phyloP scores from a whole-genome alignment of 2,888 invertebrate genomes.

The Laothoe populi region DNA sequence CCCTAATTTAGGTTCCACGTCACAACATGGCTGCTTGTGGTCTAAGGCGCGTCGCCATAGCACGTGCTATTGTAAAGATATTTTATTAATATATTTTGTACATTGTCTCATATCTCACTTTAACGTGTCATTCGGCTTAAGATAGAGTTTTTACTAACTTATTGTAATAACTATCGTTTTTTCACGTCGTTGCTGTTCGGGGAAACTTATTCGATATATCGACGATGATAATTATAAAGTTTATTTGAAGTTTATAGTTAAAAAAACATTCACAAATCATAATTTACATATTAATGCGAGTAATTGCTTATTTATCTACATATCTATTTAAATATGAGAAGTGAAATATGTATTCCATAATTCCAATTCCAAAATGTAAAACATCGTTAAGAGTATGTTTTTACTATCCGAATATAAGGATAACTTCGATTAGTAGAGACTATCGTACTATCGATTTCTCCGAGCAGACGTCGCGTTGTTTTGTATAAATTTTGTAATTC shows the following conservation, averaged over 20 bases:
- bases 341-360: too few relatives aligned
- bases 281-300: too few relatives aligned
- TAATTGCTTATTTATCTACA: too few relatives aligned
- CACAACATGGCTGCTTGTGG: conserved; percentile 1
- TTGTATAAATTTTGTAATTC: conserved; percentile 20
- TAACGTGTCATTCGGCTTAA: conserved; percentile 18
- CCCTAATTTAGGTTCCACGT: neutral
- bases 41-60: neutral
- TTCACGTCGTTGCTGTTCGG: conserved; percentile 24
- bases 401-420: too few relatives aligned
- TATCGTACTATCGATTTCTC: neutral
- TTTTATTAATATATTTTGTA: conserved; percentile 26
- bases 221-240: too few relatives aligned
- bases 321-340: too few relatives aligned
- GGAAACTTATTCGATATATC: neutral
- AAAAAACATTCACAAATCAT: too few relatives aligned
- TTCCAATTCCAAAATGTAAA: too few relatives aligned
- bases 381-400: too few relatives aligned
- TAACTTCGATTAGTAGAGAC: neutral
- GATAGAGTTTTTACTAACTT: conserved; percentile 22
- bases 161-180: conserved; percentile 38
- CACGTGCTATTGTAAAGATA: conserved; percentile 14
- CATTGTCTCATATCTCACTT: conserved; percentile 22
- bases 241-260: too few relatives aligned
- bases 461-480: neutral